Base-by-base conservation (phyloP, 2,888 invertebrate genomes). In the Arrhopalites spinosus region DNA sequence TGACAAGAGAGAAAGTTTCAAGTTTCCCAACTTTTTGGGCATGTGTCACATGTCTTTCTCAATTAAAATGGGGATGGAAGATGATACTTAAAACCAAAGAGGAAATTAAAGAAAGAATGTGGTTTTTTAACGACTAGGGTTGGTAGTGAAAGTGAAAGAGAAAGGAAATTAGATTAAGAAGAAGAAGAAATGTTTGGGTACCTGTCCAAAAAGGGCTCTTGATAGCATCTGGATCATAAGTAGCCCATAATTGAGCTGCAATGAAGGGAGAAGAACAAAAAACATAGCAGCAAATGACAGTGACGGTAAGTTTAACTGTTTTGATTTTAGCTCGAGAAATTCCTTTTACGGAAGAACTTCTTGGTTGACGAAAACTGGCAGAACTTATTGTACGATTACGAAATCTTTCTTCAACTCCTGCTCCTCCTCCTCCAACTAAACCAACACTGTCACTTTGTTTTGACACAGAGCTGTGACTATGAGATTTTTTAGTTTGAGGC, bases 211-310 rank as follows among this genome's bases (percentile, higher is more conserved):
- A 84, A 7, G 84, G 82, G 15, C 83, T 83, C 2, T 79, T 83
- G 27, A 81, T 76, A 0, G 87, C 87, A 45, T 85, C 79, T 0
- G 88, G 88, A 83, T 89, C 88, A 87, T 88, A 89, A 8, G 87
- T 87, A 29, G 88, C 88, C 90, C 90, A 27, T 1, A 59, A 11
- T 84, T 90, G 89, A n/a, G 89, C 88, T 59, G 88, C 86, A 80
- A 90, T 90, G 84, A 90, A 92, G 1, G 92, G 92, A 67, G 89
- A 88, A 83, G 91, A 91, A 82, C 91, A 91, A 66, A 89, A 85
- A 59, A 91, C 88, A 85, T 92, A 91, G 84, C 91, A 89, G 30
- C 88, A 88, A 72, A 90, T 88, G 23, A 90, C 89, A 1, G 88
- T 88, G 45, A 90, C 86, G 8, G 89, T 90, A 84, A 89, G 88